These are phyloP conservation scores for Microplitis deprimator DNA, from an alignment of 2,888 invertebrate species.

Conservation along the genomic window DNA sequence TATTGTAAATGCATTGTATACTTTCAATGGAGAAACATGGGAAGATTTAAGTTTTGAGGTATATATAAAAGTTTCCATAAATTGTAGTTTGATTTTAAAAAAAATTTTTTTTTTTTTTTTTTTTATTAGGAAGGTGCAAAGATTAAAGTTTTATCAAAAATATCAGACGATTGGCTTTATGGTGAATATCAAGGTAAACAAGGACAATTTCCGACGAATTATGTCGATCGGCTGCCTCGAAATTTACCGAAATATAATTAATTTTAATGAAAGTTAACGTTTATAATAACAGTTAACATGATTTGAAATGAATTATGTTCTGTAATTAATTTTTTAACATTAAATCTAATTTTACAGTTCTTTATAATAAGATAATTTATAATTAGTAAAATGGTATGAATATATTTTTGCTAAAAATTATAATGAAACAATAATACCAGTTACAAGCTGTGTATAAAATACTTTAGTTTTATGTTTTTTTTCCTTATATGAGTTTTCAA, in stretches of 20 bases:
- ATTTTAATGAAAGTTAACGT: slow-evolving; percentile 13
- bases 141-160: slow-evolving; percentile 78
- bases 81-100: slow-evolving; percentile 4
- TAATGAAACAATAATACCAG: background rate
- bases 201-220: slow-evolving; percentile 87
- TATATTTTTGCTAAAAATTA: slow-evolving; percentile 32
- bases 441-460: background rate
- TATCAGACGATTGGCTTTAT: slow-evolving; percentile 85
- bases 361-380: background rate
- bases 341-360: background rate
- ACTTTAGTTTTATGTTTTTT: background rate
- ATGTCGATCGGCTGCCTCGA: slow-evolving; percentile 77
- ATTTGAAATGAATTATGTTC: too few species aligned
- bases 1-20: slow-evolving; percentile 79
- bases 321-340: background rate
- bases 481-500: background rate
- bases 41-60: slow-evolving; percentile 76
- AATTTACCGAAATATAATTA: slow-evolving; percentile 63
- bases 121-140: slow-evolving; percentile 74
- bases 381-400: slow-evolving; percentile 15
- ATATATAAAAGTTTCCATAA: slow-evolving; percentile 49
- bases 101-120: slow-evolving; percentile 3
- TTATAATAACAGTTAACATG: background rate
- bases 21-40: slow-evolving; percentile 78
- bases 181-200: slow-evolving; percentile 79